Conservation (phyloP, 2,888 invertebrate genomes). For the Xylocampa areola region DNA sequence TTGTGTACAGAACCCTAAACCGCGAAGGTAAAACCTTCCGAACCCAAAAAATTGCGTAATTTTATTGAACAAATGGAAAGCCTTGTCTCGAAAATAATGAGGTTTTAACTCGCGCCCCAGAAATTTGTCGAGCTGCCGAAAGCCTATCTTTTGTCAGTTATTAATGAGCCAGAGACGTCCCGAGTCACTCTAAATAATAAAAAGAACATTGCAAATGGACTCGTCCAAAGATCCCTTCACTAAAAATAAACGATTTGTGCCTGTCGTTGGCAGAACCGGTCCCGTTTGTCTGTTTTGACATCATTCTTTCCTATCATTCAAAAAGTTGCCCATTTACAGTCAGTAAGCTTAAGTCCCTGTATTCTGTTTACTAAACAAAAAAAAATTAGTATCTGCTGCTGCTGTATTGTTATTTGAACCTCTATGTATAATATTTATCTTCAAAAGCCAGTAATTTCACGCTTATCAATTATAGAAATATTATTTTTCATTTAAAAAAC, state of each 20-base stretch:
- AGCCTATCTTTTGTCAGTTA: conserved; percentile 70
- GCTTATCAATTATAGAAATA: too few species aligned
- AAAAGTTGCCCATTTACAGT: conserved; percentile 7
- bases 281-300: conserved; percentile 6
- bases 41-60: neutral
- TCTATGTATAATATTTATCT: too few species aligned
- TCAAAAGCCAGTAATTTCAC: too few species aligned
- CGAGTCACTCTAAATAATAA: conserved; percentile 70
- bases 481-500: too few species aligned
- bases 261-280: conserved; percentile 56
- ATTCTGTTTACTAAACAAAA: too few species aligned
- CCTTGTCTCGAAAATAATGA: conserved; percentile 72
- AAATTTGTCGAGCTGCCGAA: conserved; percentile 70
- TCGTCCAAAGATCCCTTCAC: conserved; percentile 63
- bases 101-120: conserved; percentile 63
- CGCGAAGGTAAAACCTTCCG: too few species aligned
- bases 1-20: too few species aligned
- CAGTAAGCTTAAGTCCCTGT: too few species aligned
- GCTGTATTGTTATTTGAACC: too few species aligned
- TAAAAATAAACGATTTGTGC: conserved; percentile 69
- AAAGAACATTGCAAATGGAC: conserved; percentile 73
- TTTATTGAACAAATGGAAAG: conserved; percentile 4
- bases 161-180: conserved; percentile 68
- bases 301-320: conserved; percentile 1
- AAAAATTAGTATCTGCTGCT: too few species aligned